phyloP scores from a whole-genome alignment of 2,113 vertebrate genomes.

The Elgaria multicarinata region DNA sequence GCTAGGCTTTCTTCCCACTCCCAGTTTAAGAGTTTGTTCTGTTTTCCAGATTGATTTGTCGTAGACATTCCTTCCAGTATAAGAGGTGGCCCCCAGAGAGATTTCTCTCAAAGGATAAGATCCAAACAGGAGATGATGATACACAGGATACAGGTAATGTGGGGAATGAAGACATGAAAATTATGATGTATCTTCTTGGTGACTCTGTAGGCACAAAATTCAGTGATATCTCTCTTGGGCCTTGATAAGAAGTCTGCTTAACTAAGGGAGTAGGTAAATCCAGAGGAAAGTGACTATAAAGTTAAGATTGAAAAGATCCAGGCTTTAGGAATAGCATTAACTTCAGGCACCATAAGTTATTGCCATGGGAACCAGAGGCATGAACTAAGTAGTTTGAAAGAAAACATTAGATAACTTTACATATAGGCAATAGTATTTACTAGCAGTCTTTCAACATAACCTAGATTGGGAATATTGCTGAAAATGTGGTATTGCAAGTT shows the following conservation, averaged over 20 bases:
- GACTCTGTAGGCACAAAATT: background rate
- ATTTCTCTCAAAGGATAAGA: too few species aligned
- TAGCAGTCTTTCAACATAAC: background rate
- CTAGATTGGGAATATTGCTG: background rate
- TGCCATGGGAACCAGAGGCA: background rate
- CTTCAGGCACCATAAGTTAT: background rate
- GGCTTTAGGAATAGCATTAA: background rate
- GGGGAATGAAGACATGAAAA: background rate
- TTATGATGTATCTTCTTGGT: background rate
- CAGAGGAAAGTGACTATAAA: background rate
- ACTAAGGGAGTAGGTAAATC: background rate
- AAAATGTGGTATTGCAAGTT: background rate
- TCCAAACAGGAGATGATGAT: rapidly evolving
- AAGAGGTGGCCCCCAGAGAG: rapidly evolving
- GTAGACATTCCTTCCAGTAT: background rate
- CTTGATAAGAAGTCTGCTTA: background rate
- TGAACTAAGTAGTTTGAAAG: background rate
- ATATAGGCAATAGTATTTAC: background rate
- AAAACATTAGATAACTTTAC: background rate
- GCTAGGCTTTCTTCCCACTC: background rate
- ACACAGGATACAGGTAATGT: background rate
- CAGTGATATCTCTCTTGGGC: background rate
- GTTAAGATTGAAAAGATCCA: background rate
- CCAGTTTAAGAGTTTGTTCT: background rate
- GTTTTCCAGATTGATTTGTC: slow-evolving; percentile 25